phyloP scores from a whole-genome alignment of 2,888 invertebrate species.

The Pelosia muscerda region DNA sequence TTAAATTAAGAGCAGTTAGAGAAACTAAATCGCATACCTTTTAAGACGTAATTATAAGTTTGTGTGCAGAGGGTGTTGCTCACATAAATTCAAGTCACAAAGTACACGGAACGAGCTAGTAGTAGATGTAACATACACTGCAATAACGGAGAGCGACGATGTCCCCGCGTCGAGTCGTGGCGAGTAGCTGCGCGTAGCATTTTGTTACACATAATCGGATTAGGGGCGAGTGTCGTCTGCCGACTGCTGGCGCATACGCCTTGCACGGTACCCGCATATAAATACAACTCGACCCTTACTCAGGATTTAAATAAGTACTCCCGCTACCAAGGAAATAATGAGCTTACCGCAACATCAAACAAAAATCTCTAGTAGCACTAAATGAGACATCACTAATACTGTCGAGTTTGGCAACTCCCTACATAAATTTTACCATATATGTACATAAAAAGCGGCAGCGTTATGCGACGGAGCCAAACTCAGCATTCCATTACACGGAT shows the following conservation, averaged over 20 bases:
- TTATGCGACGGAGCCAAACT: slow-evolving; percentile 63
- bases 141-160: slow-evolving; percentile 50
- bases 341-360: slow-evolving; percentile 47
- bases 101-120: slow-evolving; percentile 49
- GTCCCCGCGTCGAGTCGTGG: slow-evolving; percentile 45
- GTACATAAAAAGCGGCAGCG: slow-evolving; percentile 59
- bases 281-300: slow-evolving; percentile 68
- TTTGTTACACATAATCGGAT: slow-evolving; percentile 85
- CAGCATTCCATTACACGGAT: slow-evolving; percentile 82
- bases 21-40: slow-evolving; percentile 28
- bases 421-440: slow-evolving; percentile 48
- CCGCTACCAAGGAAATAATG: slow-evolving; percentile 52
- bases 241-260: slow-evolving; percentile 70
- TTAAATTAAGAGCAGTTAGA: slow-evolving; percentile 8
- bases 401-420: slow-evolving; percentile 34
- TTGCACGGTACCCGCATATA: slow-evolving; percentile 72
- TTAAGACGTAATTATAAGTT: slow-evolving; percentile 51
- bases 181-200: slow-evolving; percentile 73
- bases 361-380: slow-evolving; percentile 38
- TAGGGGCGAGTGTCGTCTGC: slow-evolving; percentile 75
- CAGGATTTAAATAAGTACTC: slow-evolving; percentile 61
- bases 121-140: slow-evolving; percentile 59
- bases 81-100: slow-evolving; percentile 55
- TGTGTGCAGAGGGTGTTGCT: slow-evolving; percentile 48
- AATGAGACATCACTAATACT: slow-evolving; percentile 36